Conservation (phyloP, 1,140 invertebrate genomes). For the Glossosoma conforme region DNA sequence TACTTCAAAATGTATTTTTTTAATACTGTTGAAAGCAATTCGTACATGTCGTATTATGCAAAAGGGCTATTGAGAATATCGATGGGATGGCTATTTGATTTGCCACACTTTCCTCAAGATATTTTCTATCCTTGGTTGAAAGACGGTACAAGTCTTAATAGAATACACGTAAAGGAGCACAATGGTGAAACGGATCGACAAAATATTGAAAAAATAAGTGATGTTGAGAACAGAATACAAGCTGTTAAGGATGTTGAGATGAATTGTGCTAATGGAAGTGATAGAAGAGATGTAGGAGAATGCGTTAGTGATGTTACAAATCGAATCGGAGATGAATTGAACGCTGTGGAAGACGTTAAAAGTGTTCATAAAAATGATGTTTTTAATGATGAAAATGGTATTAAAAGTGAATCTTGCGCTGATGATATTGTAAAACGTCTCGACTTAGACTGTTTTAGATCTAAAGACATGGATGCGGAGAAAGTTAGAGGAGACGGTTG, state of each 20-base stretch:
- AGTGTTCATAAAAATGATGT: too few relatives aligned
- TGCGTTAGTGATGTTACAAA: too few relatives aligned
- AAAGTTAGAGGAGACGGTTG: background rate
- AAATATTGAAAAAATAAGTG: too few relatives aligned
- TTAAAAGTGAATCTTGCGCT: background rate
- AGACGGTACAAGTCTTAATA: background rate
- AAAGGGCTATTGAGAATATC: slow-evolving; percentile 49
- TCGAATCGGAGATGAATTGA: too few relatives aligned
- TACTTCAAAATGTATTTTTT: too few relatives aligned
- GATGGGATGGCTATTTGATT: slow-evolving; percentile 72
- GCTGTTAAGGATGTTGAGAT: too few relatives aligned
- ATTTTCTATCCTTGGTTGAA: slow-evolving; percentile 32
- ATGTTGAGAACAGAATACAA: too few relatives aligned
- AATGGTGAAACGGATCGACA: too few relatives aligned
- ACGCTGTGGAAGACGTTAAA: too few relatives aligned
- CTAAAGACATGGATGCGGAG: slow-evolving; percentile 5
- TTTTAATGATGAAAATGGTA: background rate
- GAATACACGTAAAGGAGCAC: background rate
- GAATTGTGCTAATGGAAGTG: too few relatives aligned
- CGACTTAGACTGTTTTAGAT: too few relatives aligned
- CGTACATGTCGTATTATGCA: slow-evolving; percentile 5
- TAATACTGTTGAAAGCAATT: background rate
- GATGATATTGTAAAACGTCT: background rate
- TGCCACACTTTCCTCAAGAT: slow-evolving; percentile 59
- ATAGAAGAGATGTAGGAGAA: too few relatives aligned